Base-by-base conservation (phyloP, 2,888 invertebrate genomes). In the Scaeva pyrastri region DNA sequence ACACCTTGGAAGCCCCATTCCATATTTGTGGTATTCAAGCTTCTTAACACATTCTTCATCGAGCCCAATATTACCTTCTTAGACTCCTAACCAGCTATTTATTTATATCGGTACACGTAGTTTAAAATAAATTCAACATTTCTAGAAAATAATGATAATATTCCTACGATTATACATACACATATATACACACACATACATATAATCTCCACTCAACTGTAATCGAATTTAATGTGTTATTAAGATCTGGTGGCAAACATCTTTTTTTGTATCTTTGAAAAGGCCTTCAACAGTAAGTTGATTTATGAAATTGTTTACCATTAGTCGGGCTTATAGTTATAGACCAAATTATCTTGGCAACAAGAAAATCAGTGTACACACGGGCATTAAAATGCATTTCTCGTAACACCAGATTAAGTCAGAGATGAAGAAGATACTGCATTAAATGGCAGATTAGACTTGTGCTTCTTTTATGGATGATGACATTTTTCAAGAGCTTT, bases 261-360 rank as follows among this genome's bases (percentile, higher is more conserved):
- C 55, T 79, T 74, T 68, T 68, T 58, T 26, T 26, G 3, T 5
- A 31, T 48, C 45, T 74, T 60, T 45, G 26, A n/a, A 19, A 72
- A 78, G 85, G 72, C 85, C 85, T 85, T 85, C 85, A 70, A 48
- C 50, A 52, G 31, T 55, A 31, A 76, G 76, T 81, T 85, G 85
- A 85, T 85, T 85, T 85, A 85, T 85, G 76, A 73, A 85, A 85
- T 85, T 81, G 85, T 85, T 84, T 80, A 79, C 75, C 74, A 84
- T 84, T 85, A 85, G 85, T 66, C 66, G 48, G 48, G 55, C 71
- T 76, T 81, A n/a, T n/a, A 85, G 72, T 68, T 81, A n/a, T n/a
- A n/a, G 81, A 72, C 55, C 81, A 85, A 85, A 81, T 85, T 76
- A 73, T 80, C 85, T 76, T 52, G 50, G 21, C 14, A n/a, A 23